Base-by-base conservation (phyloP, 2,113 vertebrate species). In the Pongo abelii region DNA sequence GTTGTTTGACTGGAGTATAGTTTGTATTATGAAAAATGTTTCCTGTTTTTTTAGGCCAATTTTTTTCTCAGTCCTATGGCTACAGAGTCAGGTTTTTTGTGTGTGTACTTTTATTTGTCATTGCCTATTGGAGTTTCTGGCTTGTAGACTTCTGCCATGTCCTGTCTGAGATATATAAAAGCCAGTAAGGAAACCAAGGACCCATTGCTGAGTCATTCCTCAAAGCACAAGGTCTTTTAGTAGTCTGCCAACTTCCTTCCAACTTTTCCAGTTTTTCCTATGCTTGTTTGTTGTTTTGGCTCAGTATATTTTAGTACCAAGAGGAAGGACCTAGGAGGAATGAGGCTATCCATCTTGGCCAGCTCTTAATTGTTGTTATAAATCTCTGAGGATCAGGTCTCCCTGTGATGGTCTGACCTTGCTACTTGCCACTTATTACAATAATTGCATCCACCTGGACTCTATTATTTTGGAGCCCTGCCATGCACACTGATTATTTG, bases 391-490 rank as follows among this genome's bases (percentile, higher is more conserved):
- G 61, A 35, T 69, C 55, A 52, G 11, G 17, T 3, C 30, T 16
- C 12, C 12, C 27, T 17, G 23, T 81, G 27, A 61, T 92, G 4
- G 35, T 64, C 3, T 64, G 48, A 84, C 46, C n/a, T 93, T 91
- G 35, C 38, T 38, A 74, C 4, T 67, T 74, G 20, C 25, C n/a
- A 72, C 3, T 69, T 89, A 50, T 69, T 55, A 91, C 84, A 20
- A 20, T 91, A 48, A 93, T 91, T 96, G 72, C 30, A 88, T 75
- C 27, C 20, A 40, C 13, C 30, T n/a, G 48, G 23, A 78, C 40
- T 40, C 30, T 50, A 14, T 91, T 38, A 9, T 17, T 35, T 84
- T 87, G 83, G 70, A 91, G 2, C 3, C 5, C 6, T 77, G 64
- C 72, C 83, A 79, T 40, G 3, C 14, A n/a, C 6, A 32, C 6